Evolutionary conservation across 2,113 vertebrate species (phyloP).

Genomic region (Dissostichus mawsoni): DNA sequence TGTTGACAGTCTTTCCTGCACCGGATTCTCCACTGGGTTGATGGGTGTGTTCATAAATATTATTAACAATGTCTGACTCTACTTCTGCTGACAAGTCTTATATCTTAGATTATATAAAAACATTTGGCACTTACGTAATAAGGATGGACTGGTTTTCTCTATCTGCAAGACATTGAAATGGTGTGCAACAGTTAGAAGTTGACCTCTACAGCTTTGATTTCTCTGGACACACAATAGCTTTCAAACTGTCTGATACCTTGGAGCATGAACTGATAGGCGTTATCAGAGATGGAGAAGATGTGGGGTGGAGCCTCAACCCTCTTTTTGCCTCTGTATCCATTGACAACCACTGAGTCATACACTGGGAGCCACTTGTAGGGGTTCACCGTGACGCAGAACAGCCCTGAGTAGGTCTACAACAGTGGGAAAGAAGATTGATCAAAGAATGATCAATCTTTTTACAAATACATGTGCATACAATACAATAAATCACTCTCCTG

Average conservation of each 20-base stretch:
- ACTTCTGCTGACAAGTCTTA: not conserved
- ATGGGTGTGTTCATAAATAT: conserved; percentile 7
- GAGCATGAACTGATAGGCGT: conserved; percentile 82
- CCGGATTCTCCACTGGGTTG: conserved; percentile 92
- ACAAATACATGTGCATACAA: not conserved
- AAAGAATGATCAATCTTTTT: not conserved
- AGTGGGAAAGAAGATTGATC: not conserved
- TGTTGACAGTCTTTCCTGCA: conserved; percentile 97
- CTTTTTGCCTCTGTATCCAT: conserved; percentile 82
- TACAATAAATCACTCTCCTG: not conserved
- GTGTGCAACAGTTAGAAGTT: not conserved
- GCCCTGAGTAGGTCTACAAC: conserved; percentile 88
- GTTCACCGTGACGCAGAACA: conserved; percentile 93
- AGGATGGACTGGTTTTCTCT: conserved; percentile 87
- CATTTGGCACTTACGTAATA: conserved; percentile 87
- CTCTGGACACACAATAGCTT: conserved; percentile 39
- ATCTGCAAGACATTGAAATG: conserved; percentile 79
- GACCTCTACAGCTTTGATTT: conserved; percentile 51
- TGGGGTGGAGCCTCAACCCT: conserved; percentile 82
- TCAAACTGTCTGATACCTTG: conserved; percentile 70
- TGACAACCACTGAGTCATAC: conserved; percentile 79
- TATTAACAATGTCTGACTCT: conserved; percentile 18
- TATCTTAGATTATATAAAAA: not conserved
- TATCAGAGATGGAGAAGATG: conserved; percentile 82
- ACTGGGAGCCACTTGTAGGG: conserved; percentile 93